Conservation (phyloP, 2,113 vertebrate genomes). For the Bucco capensis region DNA sequence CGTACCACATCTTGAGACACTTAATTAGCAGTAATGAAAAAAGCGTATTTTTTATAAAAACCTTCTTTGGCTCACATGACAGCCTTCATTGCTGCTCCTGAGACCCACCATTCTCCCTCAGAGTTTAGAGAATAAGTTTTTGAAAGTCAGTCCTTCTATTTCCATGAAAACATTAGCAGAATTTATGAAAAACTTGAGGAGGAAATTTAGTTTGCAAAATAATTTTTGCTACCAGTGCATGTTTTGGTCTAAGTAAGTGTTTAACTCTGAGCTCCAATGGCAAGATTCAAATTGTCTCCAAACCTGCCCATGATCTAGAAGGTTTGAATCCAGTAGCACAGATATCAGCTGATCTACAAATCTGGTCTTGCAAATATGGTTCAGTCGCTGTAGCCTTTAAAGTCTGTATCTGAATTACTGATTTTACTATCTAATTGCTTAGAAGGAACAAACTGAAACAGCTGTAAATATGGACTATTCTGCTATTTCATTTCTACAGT, state of each 20-base stretch:
- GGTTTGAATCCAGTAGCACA: neutral
- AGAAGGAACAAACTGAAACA: neutral
- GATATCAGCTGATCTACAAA: neutral
- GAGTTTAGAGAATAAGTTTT: neutral
- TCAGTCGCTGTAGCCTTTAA: neutral
- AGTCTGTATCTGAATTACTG: neutral
- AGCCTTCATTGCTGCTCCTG: neutral
- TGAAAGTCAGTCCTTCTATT: neutral
- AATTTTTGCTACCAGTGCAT: neutral
- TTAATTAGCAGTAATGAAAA: neutral
- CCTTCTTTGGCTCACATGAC: neutral
- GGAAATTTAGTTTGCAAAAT: neutral
- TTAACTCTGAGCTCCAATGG: neutral
- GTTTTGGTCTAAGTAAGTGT: neutral
- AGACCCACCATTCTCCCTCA: neutral
- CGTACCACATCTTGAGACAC: neutral
- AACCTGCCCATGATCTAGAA: neutral
- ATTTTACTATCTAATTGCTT: constrained; percentile 24
- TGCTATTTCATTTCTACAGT: neutral
- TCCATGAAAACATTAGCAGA: neutral
- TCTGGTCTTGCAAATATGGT: neutral
- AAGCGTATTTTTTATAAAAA: neutral
- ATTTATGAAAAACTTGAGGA: neutral
- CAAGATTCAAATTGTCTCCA: neutral
- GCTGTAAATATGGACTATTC: neutral